Base-by-base conservation (phyloP, 2,797 vertebrate species). In the Poeciliopsis infans region DNA sequence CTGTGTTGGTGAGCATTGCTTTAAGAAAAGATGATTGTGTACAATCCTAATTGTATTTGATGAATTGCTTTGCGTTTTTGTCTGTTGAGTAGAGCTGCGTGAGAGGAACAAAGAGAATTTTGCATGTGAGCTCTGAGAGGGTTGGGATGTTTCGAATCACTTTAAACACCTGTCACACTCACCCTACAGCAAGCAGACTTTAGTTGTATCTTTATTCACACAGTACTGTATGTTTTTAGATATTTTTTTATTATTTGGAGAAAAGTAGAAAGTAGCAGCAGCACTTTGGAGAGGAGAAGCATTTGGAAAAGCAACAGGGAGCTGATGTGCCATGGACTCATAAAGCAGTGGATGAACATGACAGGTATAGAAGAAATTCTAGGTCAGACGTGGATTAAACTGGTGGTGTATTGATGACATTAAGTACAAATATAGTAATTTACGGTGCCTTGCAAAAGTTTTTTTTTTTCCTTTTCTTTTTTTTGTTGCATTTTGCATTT, bases 141-240 rank as follows among this genome's bases (percentile, higher is more conserved):
- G 90, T 92, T 85, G 81, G 89, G 91, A 94, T 86, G 86, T 87
- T 86, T 92, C 78, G 78, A 92, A 93, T 89, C 93, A 93, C 88
- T 93, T 92, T 91, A 91, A 83, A 96, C 95, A 95, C 90, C 95
- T 95, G 95, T 96, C 96, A 96, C 95, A 95, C 95, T 96, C 96
- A 94, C 92, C 94, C 92, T 78, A 93, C 91, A 88, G 89, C 95
- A 93, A 93, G 95, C 94, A 87, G 79, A 73, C 71, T 74, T 93
- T 95, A 94, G 94, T 94, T 96, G 93, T 97, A 94, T 97, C 80
- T 95, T 96, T 95, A 95, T 96, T 96, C 95, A 96, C 95, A 89
- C 95, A 95, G 97, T 99, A 97, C 98, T 99, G 97, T 98, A 98
- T 96, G 95, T 97, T 96, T 96, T 94, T 95, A 92, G 87, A 88